Percentiles rank a stretch among this genome's conserved stretches.
These are phyloP conservation scores for Bujurquina vittata DNA, from an alignment of 2,113 vertebrate genomes.

Conservation along the genomic window DNA sequence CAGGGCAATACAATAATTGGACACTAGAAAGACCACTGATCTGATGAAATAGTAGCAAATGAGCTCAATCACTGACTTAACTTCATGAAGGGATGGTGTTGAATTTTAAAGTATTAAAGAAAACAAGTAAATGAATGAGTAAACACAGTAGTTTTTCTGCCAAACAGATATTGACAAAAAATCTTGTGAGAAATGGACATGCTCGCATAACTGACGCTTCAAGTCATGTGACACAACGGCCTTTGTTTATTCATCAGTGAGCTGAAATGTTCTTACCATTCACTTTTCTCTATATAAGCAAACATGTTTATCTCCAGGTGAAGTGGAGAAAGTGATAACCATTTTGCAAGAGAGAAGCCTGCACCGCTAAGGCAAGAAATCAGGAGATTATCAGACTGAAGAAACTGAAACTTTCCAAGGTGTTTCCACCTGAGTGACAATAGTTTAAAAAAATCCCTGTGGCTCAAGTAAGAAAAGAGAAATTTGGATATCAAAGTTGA, in stretches of 20 bases:
- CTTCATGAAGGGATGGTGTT: constrained; percentile 13
- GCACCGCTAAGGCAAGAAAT: background rate
- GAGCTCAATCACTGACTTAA: constrained; percentile 31
- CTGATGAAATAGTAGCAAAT: constrained; percentile 44
- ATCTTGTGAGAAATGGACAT: accelerated
- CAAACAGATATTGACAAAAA: background rate
- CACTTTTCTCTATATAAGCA: too few species aligned
- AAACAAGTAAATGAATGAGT: background rate
- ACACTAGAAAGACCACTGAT: constrained; percentile 35
- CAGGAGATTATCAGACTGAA: background rate
- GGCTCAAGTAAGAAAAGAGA: background rate
- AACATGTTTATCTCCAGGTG: too few species aligned
- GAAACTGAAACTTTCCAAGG: background rate
- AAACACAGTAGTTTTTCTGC: background rate
- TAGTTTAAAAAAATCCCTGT: background rate
- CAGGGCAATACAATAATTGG: constrained; percentile 44
- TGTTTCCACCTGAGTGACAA: too few species aligned
- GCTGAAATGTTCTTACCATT: too few species aligned
- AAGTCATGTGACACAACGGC: too few species aligned
- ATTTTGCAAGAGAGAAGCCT: background rate
- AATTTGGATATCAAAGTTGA: background rate
- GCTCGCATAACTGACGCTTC: background rate
- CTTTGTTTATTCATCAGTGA: too few species aligned
- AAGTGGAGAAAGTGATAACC: too few species aligned
- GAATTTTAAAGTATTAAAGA: background rate